phyloP scores from a whole-genome alignment of 2,797 vertebrate genomes.

The Xenops minutus region DNA sequence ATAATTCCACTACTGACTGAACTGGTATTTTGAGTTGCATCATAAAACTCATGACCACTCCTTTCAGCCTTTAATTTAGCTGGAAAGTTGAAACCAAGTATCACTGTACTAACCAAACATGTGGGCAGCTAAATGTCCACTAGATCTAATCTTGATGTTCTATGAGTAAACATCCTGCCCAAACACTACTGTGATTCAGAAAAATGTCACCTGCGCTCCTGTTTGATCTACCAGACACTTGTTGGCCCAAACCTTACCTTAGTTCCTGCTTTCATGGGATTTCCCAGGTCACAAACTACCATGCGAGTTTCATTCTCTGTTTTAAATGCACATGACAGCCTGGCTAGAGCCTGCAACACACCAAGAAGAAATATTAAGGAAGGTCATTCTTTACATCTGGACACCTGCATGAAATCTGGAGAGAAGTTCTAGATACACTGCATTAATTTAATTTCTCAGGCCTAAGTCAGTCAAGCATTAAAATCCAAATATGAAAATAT shows the following conservation, averaged over 20 bases:
- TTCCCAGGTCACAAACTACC: conserved; percentile 95
- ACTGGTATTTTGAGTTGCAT: not conserved
- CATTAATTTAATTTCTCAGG: not conserved
- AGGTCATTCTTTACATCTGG: not conserved
- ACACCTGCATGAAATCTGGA: not conserved
- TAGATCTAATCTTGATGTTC: not conserved
- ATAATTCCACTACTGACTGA: not conserved
- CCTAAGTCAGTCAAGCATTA: not conserved
- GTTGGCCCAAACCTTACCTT: conserved; percentile 73
- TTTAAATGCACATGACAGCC: conserved; percentile 93
- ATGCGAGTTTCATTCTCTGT: conserved; percentile 92
- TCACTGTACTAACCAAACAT: not conserved
- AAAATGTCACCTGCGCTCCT: not conserved
- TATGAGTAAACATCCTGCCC: not conserved
- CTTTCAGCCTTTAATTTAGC: not conserved
- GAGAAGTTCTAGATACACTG: not conserved
- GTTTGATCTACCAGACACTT: not conserved
- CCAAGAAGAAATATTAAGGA: not conserved
- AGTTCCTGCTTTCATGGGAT: conserved; percentile 95
- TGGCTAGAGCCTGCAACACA: conserved; percentile 74
- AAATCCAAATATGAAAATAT: not conserved
- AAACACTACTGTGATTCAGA: not conserved
- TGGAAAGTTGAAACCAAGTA: not conserved
- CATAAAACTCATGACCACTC: not conserved
- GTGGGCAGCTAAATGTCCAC: not conserved